A percentile compares a stretch with the other conserved stretches of the same genome.
phyloP scores from a whole-genome alignment of 2,797 vertebrate species.

The Nannoperca australis region DNA sequence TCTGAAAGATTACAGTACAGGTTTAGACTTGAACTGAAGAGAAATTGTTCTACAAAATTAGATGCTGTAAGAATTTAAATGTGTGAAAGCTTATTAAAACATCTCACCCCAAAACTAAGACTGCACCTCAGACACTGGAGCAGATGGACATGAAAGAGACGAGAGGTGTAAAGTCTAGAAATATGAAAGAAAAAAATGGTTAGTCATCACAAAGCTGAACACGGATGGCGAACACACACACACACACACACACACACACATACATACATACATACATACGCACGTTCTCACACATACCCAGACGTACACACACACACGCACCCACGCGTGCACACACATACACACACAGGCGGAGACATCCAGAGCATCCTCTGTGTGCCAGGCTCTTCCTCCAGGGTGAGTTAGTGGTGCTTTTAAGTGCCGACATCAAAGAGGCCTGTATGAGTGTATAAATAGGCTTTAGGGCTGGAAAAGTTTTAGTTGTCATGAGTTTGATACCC shows the following conservation, averaged over 20 bases:
- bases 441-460: constrained; percentile 76
- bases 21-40: background rate
- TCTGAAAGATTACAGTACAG: background rate
- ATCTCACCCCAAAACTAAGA: constrained; percentile 23
- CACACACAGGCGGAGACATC: constrained; percentile 51
- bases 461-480: constrained; percentile 74
- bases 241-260: background rate
- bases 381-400: constrained; percentile 75
- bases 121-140: constrained; percentile 17
- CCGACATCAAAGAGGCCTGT: constrained; percentile 78
- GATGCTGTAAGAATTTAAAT: constrained; percentile 14
- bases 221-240: constrained; percentile 16
- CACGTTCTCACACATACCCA: constrained; percentile 2
- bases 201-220: constrained; percentile 43
- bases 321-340: background rate
- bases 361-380: constrained; percentile 69
- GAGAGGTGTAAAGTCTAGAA: constrained; percentile 45
- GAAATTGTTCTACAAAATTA: background rate
- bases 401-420: constrained; percentile 82
- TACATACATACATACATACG: background rate
- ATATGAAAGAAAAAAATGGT: constrained; percentile 45
- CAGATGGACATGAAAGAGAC: constrained; percentile 51
- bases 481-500: constrained; percentile 75
- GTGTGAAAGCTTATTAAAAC: constrained; percentile 17
- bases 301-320: constrained; percentile 6